Base-by-base conservation (phyloP, 2,888 invertebrate genomes). In the Idaea aversata region DNA sequence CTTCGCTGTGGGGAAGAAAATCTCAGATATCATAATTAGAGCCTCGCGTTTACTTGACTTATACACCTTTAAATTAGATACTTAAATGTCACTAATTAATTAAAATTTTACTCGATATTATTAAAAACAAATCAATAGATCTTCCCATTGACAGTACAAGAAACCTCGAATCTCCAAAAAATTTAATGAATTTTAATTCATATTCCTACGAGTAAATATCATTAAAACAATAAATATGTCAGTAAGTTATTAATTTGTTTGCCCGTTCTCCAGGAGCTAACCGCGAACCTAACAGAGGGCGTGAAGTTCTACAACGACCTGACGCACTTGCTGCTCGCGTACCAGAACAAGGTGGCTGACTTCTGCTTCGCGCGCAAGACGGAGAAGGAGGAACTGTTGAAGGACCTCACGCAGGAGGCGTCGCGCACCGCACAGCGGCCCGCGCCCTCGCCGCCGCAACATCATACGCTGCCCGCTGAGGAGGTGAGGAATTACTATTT, bases 291-390 rank as follows among this genome's bases (percentile, higher is more conserved):
- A 71, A 95, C 96, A 81, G 99, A 99, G 91, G 99, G 99, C 72
- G 97, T 97, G 67, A 99, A 99, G 93, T 99, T 99, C 93, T 97
- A 98, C 90, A 98, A 97, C 86, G 97, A 98, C 90, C 93, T 98
- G 72, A 98, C 98, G n/a, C 96, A 98, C 94, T 91, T 99, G 79
- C 93, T 99, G 84, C 96, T 99, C 16, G 96, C 96, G 66, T 98
- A 99, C 93, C 99, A 99, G 94, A 98, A 97, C 91, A 99, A 99
- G 93, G 97, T 99, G 79, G 96, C 97, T 6, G 99, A 99, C 93
- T 99, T 97, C 90, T 98, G 98, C 88, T 99, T 99, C 92, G 99
- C 99, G 58, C 96, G 99, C 47, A 98, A 98, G 93, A 99, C 99
- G 0, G 99, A 99, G 90, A 99, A 99, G 88, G 99, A 99, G 78